Base-by-base conservation (phyloP, 2,113 vertebrate species). In the Carettochelys insculpta region DNA sequence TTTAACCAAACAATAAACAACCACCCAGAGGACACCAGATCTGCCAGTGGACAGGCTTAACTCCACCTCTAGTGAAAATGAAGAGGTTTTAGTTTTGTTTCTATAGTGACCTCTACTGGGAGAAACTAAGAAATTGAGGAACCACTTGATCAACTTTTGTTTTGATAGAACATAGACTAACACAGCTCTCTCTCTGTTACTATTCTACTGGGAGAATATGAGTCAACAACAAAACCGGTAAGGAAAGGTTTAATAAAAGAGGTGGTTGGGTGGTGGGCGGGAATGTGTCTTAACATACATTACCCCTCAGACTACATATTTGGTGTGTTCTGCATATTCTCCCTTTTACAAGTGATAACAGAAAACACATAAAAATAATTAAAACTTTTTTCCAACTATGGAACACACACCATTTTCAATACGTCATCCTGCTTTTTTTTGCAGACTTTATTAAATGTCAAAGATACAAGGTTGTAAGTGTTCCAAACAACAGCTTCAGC, bases 401-500 rank as follows among this genome's bases (percentile, higher is more conserved):
- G 1, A 2, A 9, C 22, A 50, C 6, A 43, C 29, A 82, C 11
- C 50, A 0, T 51, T 93, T 75, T 20, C 41, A 75, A 65, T 83
- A 87, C 43, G 20, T 76, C 93, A 89, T 34, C 77, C 81, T 82
- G 7, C n/a, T 94, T 95, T 14, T 77, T 17, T 20, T 56, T 5
- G 0, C 50, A 61, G 82, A 78, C 61, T 91, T 73, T 29, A 34
- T 93, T 22, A 87, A 83, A 75, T 45, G 54, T 16, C 0, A 4
- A 81, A 68, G 85, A 65, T 65, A 77, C 25, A 6, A 8, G 1
- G 51, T 86, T 91, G 78, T 90, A 82, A 80, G 76, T 12, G 4
- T 88, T 56, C 78, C 38, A 93, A 95, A 90, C 94, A 47, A 83
- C 95, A 54, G 51, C 87, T 96, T 77, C 82, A 34, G 94, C 90